Evolutionary conservation across 2,888 invertebrate species (phyloP).

Genomic region (Isotomurus palustris): DNA sequence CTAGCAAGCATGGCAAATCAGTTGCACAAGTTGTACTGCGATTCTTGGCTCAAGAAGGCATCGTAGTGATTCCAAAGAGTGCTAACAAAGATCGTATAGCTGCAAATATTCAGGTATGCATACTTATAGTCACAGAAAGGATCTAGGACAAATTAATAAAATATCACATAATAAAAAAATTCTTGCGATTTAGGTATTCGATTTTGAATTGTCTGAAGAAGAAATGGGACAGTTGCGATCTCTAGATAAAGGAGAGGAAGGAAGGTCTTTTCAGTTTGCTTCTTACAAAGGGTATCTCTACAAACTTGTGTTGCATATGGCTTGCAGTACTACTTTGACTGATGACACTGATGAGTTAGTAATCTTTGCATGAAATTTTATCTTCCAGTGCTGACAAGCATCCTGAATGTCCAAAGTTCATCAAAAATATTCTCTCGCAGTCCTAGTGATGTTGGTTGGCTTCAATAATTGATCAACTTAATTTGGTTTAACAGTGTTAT

Average conservation of each 20-base stretch:
- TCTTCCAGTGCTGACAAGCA: neutral
- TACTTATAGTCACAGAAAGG: no score
- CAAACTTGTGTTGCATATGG: neutral
- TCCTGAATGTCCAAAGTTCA: constrained; percentile 9
- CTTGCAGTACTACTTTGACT: no score
- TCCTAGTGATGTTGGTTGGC: neutral
- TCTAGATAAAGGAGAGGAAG: constrained; percentile 62
- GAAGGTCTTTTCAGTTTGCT: constrained; percentile 58
- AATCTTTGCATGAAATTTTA: neutral
- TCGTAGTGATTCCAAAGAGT: constrained; percentile 79
- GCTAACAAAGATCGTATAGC: constrained; percentile 61
- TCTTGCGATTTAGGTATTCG: constrained; percentile 54
- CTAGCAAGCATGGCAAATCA: constrained; percentile 58
- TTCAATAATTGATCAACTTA: no score
- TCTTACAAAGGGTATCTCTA: neutral
- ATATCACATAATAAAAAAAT: neutral
- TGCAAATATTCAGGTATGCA: constrained; percentile 7
- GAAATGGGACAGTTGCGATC: constrained; percentile 61
- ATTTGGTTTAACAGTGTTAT: no score
- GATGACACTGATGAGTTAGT: neutral
- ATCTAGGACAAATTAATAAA: no score
- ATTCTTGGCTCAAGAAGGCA: constrained; percentile 64
- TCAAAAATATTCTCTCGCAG: neutral
- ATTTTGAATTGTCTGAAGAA: constrained; percentile 61
- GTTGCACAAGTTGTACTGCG: constrained; percentile 72